Percentiles rank a stretch among this genome's conserved stretches.
Conservation (phyloP, 2,797 vertebrate species). For the Mareca penelope region DNA sequence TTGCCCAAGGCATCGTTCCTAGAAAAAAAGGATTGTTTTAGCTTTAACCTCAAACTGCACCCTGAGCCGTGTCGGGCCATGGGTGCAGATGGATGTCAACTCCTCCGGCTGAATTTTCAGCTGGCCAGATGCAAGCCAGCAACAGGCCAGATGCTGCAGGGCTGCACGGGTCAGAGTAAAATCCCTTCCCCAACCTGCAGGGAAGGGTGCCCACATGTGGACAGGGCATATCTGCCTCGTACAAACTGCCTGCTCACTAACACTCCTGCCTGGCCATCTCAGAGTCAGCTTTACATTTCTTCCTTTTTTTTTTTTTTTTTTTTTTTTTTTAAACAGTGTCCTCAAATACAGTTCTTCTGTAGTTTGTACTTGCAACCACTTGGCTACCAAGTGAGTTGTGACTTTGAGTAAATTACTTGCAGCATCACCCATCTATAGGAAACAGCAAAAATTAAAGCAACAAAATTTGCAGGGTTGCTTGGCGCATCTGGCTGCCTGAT, state of each 20-base stretch:
- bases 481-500: background rate
- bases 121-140: background rate
- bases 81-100: slow-evolving; percentile 18
- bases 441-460: background rate
- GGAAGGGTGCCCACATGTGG: background rate
- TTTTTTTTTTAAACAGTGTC: background rate
- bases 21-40: slow-evolving; percentile 30
- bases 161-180: fast-evolving
- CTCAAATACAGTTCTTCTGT: background rate
- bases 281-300: background rate
- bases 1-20: slow-evolving; percentile 48
- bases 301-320: no score
- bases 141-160: background rate
- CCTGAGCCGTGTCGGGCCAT: background rate
- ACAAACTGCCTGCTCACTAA: background rate
- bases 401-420: background rate
- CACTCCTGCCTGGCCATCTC: background rate
- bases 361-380: background rate
- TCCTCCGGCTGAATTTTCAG: background rate
- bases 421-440: background rate
- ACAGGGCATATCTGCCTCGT: background rate
- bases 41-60: slow-evolving; percentile 30
- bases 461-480: background rate
- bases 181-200: fast-evolving
- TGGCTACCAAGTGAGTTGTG: background rate